phyloP scores from a whole-genome alignment of 2,113 vertebrate genomes.

The Pollimyrus isidori region DNA sequence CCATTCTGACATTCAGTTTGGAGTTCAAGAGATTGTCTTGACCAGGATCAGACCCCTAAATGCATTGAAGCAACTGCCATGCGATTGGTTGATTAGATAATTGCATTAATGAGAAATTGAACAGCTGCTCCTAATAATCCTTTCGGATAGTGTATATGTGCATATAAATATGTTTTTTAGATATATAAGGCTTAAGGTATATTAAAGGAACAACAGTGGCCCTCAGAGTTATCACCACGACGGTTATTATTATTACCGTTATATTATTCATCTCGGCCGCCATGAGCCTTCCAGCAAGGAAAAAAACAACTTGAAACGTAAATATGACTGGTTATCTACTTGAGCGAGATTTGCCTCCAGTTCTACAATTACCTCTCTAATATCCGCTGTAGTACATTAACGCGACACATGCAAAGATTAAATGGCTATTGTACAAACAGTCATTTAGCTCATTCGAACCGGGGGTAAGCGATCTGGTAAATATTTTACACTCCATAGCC shows the following conservation, averaged over 20 bases:
- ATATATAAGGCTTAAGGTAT: neutral
- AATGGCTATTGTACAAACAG: neutral
- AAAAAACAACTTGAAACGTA: neutral
- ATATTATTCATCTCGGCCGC: neutral
- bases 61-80: too few species aligned
- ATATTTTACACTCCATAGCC: neutral
- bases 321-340: constrained; percentile 14
- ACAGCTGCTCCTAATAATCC: too few species aligned
- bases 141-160: neutral
- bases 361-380: neutral
- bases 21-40: too few species aligned
- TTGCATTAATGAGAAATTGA: too few species aligned
- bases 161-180: neutral
- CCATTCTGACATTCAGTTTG: too few species aligned
- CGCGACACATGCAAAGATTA: neutral
- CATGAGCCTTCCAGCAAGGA: neutral
- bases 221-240: neutral
- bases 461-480: neutral
- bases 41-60: too few species aligned
- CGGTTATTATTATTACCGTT: neutral
- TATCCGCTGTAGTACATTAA: neutral
- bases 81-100: too few species aligned
- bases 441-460: neutral
- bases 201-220: neutral
- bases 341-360: neutral